These are phyloP conservation scores for Steinernema carpocapsae DNA, from an alignment of 2,888 invertebrate genomes.

Conservation along the genomic window DNA sequence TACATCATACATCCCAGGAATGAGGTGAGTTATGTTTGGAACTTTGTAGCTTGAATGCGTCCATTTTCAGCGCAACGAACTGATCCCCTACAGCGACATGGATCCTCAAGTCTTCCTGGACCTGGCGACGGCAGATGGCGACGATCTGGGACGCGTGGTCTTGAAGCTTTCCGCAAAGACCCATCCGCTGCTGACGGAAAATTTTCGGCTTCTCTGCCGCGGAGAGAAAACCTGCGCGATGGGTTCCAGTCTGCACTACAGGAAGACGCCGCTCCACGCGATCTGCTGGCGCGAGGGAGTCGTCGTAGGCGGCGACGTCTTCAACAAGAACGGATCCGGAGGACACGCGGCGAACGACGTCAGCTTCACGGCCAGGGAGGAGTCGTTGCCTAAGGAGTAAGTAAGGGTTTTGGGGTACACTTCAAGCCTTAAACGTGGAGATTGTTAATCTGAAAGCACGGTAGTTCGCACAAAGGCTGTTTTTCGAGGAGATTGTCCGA, in stretches of 20 bases:
- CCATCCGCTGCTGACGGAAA: constrained; percentile 18
- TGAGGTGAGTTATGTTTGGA: constrained; percentile 6
- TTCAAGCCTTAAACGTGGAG: background rate
- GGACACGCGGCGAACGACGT: constrained; percentile 27
- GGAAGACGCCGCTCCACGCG: constrained; percentile 28
- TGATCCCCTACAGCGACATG: constrained; percentile 32
- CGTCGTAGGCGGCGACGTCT: constrained; percentile 22
- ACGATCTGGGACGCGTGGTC: constrained; percentile 20
- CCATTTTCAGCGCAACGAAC: constrained; percentile 31
- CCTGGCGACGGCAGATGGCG: constrained; percentile 22
- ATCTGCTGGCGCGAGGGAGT: constrained; percentile 21
- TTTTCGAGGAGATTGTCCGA: no score
- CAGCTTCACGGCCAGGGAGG: constrained; percentile 3
- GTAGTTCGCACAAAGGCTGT: no score
- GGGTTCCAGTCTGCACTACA: constrained; percentile 9
- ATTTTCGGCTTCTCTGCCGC: constrained; percentile 26
- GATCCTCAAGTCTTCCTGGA: constrained; percentile 32
- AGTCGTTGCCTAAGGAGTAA: background rate
- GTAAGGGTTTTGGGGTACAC: background rate
- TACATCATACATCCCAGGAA: constrained; percentile 7
- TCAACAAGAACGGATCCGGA: constrained; percentile 27
- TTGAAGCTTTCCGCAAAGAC: constrained; percentile 25
- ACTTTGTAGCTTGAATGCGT: background rate
- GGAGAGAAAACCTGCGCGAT: constrained; percentile 8
- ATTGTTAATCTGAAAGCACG: no score